Evolutionary conservation across 2,888 invertebrate species (phyloP), one percentile per base, ranked within the genome.

Genomic region (Thalpophila matura): DNA sequence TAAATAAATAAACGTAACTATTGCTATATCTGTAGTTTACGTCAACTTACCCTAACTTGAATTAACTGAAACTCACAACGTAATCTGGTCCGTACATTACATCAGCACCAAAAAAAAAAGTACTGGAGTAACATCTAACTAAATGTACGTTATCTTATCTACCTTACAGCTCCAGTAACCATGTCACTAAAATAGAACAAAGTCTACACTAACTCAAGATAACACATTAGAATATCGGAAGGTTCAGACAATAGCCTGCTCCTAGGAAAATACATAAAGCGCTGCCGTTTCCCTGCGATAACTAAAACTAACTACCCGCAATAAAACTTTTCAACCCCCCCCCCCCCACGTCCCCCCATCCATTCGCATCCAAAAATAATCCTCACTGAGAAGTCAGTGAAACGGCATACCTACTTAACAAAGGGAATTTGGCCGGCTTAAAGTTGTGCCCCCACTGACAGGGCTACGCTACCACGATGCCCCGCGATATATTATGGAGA

Each of bases 381-480:
- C 74, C 71, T 60, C 58, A 53, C 54, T 68, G 76, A 80, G 77
- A 78, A 80, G 74, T 80, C 68, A 69, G 66, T 73, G 70, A 66
- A 80, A 80, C 60, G 61, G 65, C 75, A 73, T 75, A 75, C 80
- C 71, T 78, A 78, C 80, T 73, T 78, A 78, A 74, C 81, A 76
- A 78, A 76, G 53, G 57, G 67, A 80, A 80, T 79, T 78, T 63
- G 68, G 66, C 45, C 58, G 64, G 57, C 74, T 76, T 79, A 67
- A 64, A 71, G 61, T 69, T 64, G 26, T 60, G 55, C 58, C 55
- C 40, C 57, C 71, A 71, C 54, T 68, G 66, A 74, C 70, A 68
- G 31, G 37, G 65, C 66, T 53, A 40, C 35, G 61, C 73, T 54
- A 58, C 46, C 43, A 16, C 61, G 74, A 57, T 77, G 62, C 45